These are phyloP conservation scores for Mactra quadrangularis DNA, from an alignment of 1,140 invertebrate genomes.

Conservation along the genomic window DNA sequence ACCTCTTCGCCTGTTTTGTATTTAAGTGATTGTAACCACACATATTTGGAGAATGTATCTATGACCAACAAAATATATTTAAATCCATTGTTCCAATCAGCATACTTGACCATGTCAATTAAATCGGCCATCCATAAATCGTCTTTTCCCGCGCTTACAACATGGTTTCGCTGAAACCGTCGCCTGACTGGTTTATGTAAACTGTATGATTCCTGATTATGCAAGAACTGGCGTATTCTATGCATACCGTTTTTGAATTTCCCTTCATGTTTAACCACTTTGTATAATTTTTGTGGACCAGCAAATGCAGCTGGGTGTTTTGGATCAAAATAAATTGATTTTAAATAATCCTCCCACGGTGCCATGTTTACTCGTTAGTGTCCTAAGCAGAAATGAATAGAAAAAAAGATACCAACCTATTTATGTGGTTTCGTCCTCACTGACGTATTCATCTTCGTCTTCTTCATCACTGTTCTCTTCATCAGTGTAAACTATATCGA, in stretches of 20 bases:
- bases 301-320: neutral
- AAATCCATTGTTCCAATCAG: conserved; percentile 5
- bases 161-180: conserved; percentile 19
- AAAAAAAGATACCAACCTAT: neutral
- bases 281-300: conserved; percentile 34
- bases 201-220: conserved; percentile 40
- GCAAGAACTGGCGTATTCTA: conserved; percentile 18
- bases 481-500: neutral
- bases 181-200: conserved; percentile 34
- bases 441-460: neutral
- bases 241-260: conserved; percentile 11
- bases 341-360: conserved; percentile 32
- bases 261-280: conserved; percentile 19
- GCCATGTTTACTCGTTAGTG: conserved; percentile 24
- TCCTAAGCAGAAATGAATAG: neutral
- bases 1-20: conserved; percentile 20
- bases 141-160: conserved; percentile 19
- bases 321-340: conserved; percentile 22
- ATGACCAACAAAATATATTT: conserved; percentile 27
- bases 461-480: neutral
- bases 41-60: conserved; percentile 26
- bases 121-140: conserved; percentile 38
- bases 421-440: conserved; percentile 1
- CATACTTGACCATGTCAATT: conserved; percentile 29
- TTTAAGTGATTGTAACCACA: conserved; percentile 9